Conservation (phyloP, 1,140 invertebrate genomes). For the Brachionus sp. region DNA sequence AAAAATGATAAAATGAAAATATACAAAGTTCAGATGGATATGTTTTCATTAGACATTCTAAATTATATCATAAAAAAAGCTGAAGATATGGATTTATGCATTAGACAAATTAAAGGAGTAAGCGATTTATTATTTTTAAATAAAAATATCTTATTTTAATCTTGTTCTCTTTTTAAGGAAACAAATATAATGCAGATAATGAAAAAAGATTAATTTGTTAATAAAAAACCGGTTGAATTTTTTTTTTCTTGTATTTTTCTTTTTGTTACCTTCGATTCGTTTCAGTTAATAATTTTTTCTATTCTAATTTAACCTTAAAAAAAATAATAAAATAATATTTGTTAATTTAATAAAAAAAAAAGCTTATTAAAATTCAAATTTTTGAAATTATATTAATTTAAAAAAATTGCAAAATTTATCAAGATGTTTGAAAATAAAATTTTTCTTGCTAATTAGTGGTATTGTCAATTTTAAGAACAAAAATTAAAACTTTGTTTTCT, state of each 20-base stretch:
- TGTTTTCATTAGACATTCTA: constrained; percentile 7
- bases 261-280: neutral
- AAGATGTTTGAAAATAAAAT: too few species aligned
- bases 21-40: constrained; percentile 30
- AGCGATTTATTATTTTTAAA: neutral
- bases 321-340: neutral
- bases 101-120: constrained; percentile 25
- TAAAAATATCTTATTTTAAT: neutral
- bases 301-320: neutral
- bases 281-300: neutral
- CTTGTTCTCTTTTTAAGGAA: neutral
- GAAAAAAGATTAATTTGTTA: neutral
- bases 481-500: too few species aligned
- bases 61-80: constrained; percentile 40
- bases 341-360: neutral
- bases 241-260: neutral
- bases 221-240: neutral
- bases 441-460: too few species aligned
- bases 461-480: too few species aligned
- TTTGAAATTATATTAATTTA: neutral
- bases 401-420: too few species aligned
- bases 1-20: constrained; percentile 26
- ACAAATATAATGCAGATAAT: constrained; percentile 18
- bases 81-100: neutral
- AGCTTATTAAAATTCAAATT: too few species aligned